Conservation (phyloP, 2,113 vertebrate genomes). For the Poeciliopsis retropinna region DNA sequence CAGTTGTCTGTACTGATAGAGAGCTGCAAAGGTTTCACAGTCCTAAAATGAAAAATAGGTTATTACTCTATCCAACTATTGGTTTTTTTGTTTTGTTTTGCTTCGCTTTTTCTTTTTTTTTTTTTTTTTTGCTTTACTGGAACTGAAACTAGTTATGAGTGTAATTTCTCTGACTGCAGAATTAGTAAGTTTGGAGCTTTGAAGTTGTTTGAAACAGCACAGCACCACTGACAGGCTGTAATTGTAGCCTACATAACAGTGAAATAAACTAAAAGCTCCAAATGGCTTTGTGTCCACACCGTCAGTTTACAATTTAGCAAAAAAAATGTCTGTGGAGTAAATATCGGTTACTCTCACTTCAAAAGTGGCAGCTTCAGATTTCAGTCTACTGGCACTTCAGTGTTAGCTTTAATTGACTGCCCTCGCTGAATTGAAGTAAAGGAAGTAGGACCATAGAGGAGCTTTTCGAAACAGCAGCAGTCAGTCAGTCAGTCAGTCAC, state of each 20-base stretch:
- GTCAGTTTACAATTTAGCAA: constrained; percentile 14
- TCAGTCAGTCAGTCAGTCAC: constrained; percentile 23
- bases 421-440: constrained; percentile 26
- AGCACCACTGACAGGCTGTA: constrained; percentile 56
- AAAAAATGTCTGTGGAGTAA: constrained; percentile 1
- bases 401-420: constrained; percentile 27
- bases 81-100: neutral
- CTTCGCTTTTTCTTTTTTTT: too few species aligned
- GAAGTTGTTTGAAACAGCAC: constrained; percentile 1
- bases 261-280: constrained; percentile 20
- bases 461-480: constrained; percentile 31
- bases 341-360: constrained; percentile 4
- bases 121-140: too few species aligned
- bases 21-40: constrained; percentile 34
- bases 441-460: constrained; percentile 36
- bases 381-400: constrained; percentile 12
- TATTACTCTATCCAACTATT: neutral
- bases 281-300: constrained; percentile 18
- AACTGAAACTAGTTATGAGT: constrained; percentile 17
- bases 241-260: constrained; percentile 43
- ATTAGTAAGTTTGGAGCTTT: constrained; percentile 32
- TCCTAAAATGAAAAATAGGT: constrained; percentile 4
- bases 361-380: constrained; percentile 14
- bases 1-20: constrained; percentile 41
- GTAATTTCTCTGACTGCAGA: constrained; percentile 19